Percentiles rank a stretch among this genome's conserved stretches.
phyloP scores from a whole-genome alignment of 2,113 vertebrate species.

The Hippocampus barbouri region DNA sequence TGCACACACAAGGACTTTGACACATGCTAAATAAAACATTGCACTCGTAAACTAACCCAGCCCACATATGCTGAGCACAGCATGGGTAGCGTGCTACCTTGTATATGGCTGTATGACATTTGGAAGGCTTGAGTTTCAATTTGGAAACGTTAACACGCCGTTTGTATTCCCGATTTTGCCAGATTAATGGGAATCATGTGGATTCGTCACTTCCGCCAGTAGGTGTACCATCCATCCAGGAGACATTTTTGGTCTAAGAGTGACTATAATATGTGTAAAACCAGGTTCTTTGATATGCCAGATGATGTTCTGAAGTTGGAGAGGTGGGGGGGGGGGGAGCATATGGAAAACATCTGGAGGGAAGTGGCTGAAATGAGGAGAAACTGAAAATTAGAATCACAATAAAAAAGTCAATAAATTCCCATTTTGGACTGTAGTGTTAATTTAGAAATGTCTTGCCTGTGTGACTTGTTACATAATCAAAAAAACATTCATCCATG shows the following conservation, averaged over 20 bases:
- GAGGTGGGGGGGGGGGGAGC: slow-evolving; percentile 6
- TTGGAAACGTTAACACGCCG: slow-evolving; percentile 44
- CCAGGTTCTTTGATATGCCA: slow-evolving; percentile 20
- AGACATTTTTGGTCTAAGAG: neutral
- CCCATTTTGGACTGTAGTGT: neutral
- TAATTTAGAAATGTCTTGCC: neutral
- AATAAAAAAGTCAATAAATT: neutral
- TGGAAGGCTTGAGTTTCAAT: slow-evolving; percentile 59
- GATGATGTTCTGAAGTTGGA: slow-evolving; percentile 29
- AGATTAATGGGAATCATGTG: slow-evolving; percentile 43
- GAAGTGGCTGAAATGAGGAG: slow-evolving; percentile 1
- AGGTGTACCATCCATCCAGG: slow-evolving; percentile 9
- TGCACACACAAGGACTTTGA: slow-evolving; percentile 48
- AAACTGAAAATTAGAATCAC: neutral
- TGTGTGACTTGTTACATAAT: neutral
- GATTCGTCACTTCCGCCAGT: slow-evolving; percentile 23
- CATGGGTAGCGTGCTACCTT: slow-evolving; percentile 51
- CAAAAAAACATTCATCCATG: neutral
- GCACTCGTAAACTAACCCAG: slow-evolving; percentile 64
- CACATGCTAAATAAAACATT: slow-evolving; percentile 71
- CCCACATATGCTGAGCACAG: slow-evolving; percentile 65
- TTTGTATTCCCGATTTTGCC: slow-evolving; percentile 1
- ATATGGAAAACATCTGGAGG: slow-evolving; percentile 39
- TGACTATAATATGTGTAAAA: neutral
- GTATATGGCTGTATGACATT: slow-evolving; percentile 58